Base-by-base conservation (phyloP, 2,797 vertebrate genomes). In the Acanthiza pusilla region DNA sequence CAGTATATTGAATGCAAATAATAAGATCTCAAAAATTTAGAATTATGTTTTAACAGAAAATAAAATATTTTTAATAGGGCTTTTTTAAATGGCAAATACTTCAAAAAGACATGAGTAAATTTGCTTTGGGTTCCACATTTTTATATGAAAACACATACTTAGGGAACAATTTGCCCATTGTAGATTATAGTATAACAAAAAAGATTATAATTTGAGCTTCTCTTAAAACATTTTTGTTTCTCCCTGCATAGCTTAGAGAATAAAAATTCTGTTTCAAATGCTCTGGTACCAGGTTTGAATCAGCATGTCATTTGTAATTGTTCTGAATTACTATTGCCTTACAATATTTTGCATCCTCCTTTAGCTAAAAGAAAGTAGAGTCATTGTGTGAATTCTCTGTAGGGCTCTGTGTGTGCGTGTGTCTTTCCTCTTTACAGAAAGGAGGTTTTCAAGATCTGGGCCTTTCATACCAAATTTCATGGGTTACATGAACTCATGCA, bases 1-100 rank as follows among this genome's bases (percentile, higher is more conserved):
- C 90, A 94, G 72, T 95, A 79, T 94, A 94, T 73, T 82, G 50
- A 84, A 71, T 75, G 53, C 47, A 90, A 76, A 93, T 91, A 86
- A 90, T 55, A 81, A 86, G 60, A 91, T 68, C 47, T 94, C 19
- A 79, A 79, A 67, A 89, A 89, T 85, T 87, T 63, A 60, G 15
- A 93, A 76, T 29, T 67, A 47, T 77, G 5, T 65, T 93, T 61
- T 71, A 92, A 75, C 40, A 88, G 29, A 78, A 78, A 70, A 83
- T 80, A 85, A 83, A 75, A 50, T 27, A 26, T 36, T 86, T 62
- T 73, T 43, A 77, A 30, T 72, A 53, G 8, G 10, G 29, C 43
- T 55, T 71, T 76, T 81, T 32, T 20, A 25, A 72, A 73, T 53
- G 58, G 30, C 50, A 74, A 84, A 47, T 91, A 58, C 38, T 89